Evolutionary conservation across 2,113 vertebrate species (phyloP).

Genomic region (Cyphomyrus discorhynchus): DNA sequence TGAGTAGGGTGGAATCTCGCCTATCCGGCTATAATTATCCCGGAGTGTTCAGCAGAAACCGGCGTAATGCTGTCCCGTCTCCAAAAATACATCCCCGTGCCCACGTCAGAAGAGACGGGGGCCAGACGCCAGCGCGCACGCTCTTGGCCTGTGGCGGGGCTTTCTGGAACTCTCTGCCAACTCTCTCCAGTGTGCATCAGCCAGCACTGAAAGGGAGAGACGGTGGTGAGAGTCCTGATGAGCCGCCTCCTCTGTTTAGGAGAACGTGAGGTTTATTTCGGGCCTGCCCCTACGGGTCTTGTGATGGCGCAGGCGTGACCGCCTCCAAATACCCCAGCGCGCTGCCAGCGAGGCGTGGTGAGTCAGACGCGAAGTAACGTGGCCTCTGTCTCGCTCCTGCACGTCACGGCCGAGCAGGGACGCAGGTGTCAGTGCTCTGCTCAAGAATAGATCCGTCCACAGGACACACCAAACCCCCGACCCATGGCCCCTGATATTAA

Average conservation of each 20-base stretch:
- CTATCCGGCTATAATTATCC: conserved; percentile 20
- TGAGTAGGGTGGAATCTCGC: conserved; percentile 1
- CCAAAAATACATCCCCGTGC: neutral
- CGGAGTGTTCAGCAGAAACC: conserved; percentile 13
- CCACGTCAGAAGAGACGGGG: neutral
- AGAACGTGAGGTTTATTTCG: neutral
- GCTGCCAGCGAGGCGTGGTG: neutral
- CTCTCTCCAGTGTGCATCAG: neutral
- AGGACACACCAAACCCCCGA: conserved; percentile 68
- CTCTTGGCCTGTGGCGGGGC: neutral
- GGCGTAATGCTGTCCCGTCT: neutral
- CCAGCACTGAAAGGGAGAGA: neutral
- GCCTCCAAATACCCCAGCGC: neutral
- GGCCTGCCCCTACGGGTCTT: neutral
- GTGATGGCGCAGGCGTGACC: neutral
- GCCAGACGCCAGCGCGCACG: neutral
- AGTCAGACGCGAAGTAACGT: conserved; percentile 53
- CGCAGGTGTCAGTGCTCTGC: conserved; percentile 58
- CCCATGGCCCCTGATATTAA: conserved; percentile 21
- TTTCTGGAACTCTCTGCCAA: conserved; percentile 37
- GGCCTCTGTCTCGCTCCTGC: conserved; percentile 59
- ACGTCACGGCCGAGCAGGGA: conserved; percentile 60
- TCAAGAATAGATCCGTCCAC: conserved; percentile 72
- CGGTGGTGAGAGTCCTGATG: neutral
- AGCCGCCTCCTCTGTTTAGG: neutral